Percentiles rank a stretch among this genome's conserved stretches.
These are phyloP conservation scores for Ondatra zibethicus DNA, from an alignment of 2,113 vertebrate species.

Conservation along the genomic window DNA sequence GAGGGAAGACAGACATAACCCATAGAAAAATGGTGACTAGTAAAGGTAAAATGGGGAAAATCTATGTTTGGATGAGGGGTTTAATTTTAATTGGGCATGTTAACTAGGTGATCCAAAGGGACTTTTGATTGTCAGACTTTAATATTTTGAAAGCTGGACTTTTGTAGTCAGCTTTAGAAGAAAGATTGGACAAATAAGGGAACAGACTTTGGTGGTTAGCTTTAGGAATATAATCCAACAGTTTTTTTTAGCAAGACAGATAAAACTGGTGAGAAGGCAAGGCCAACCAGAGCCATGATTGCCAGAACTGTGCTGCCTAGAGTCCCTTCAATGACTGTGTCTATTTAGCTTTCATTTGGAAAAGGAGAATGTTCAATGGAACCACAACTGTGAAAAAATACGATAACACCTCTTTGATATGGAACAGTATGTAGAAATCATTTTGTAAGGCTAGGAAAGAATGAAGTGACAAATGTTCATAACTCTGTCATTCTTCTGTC, in stretches of 20 bases:
- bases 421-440: not conserved
- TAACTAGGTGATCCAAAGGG: not conserved
- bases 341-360: not conserved
- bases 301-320: not conserved
- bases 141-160: not conserved
- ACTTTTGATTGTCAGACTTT: not conserved
- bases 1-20: not conserved
- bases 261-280: not conserved
- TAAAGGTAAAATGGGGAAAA: not conserved
- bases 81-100: not conserved
- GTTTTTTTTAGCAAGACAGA: not conserved
- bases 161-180: not conserved
- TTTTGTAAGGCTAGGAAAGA: not conserved
- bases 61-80: not conserved
- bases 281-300: not conserved
- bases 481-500: not conserved
- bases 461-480: not conserved
- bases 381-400: constrained; percentile 12
- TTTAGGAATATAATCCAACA: not conserved
- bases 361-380: not conserved
- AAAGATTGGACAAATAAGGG: not conserved
- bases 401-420: not conserved
- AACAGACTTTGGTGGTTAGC: not conserved
- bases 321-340: not conserved
- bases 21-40: not conserved